Evolutionary conservation across 2,888 invertebrate genomes (phyloP), one percentile per base, ranked within the genome.

Genomic region (Poecilobothrus nobilitatus): DNA sequence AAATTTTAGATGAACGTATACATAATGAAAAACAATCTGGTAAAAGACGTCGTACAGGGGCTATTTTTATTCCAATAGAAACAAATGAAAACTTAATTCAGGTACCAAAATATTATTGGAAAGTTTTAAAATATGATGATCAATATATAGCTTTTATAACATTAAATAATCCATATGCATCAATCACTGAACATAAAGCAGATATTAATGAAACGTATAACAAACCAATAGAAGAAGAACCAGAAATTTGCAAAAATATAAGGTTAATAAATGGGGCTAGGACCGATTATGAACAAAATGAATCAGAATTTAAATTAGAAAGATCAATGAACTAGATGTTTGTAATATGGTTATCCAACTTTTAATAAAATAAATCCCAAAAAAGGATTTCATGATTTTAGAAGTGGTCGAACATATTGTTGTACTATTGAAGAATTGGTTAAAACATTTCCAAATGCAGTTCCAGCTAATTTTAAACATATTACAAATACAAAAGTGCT

Each of bases 81-180:
- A 70, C 68, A 10, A 75, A 78, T 41, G 77, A 76, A 10, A 74
- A 76, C 20, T 69, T 71, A 6, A 71, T 83, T 21, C 81, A 82
- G 12, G 81, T 83, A 1, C 83, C 84, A 1, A 78, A 81, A 74
- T 82, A 76, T 75, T 75, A 79, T 66, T 84, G 82, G 82, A 84
- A 84, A 76, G 75, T 85, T 37, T 75, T 84, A 4, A 80, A 81
- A 71, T 77, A 80, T 67, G 75, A 77, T 22, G 71, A 73, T 34
- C 74, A 74, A 6, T 84, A 79, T n/a, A 81, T 84, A n/a, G 84
- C 79, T n/a, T 78, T 85, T 65, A 76, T 85, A 3, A 76, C 79
- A 41, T 73, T 83, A 12, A 85, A 85, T 74, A 83, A 84, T 77
- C 84, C 84, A 69, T 53, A 53, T 53, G 53, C 53, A 27, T 4